Evolutionary conservation across 2,797 vertebrate species (phyloP), one percentile per base, ranked within the genome.

Genomic region (Paratrypauchen microcephalus): DNA sequence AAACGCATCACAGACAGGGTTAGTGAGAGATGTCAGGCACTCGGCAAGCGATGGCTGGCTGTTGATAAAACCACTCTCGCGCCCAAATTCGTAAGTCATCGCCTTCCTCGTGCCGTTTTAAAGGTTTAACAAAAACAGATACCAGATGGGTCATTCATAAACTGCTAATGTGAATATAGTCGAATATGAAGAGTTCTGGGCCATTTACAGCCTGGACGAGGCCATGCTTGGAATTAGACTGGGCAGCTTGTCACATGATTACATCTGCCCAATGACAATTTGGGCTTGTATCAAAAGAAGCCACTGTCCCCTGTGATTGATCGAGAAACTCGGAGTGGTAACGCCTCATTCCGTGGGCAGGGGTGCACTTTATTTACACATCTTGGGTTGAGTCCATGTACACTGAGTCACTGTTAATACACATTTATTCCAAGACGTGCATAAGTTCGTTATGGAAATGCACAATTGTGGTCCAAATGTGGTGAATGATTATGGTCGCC

Each of bases 11-110:
- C 95, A 96, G 96, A 99, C 97, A 97, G 97, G 97, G 97, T 36
- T 60, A n/a, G 97, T 96, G 95, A 99, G 98, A 96, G 97, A 98
- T 96, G 98, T 98, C 97, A 99, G 96, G 95, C 98, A 99, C 97
- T 99, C 98, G 95, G 98, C 98, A 94, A 99, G 97, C 96, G 98
- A 98, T 95, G 98, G 98, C 97, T 97, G 98, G 95, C 98, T 99
- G 97, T 99, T 99, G 97, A 99, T 99, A 98, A 99, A 99, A 95
- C 98, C 98, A 94, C 96, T 99, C 96, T 99, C 98, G 96, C 97
- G 96, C 96, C 98, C 97, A 95, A 98, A 99, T 97, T 98, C 97
- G 98, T 97, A 99, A 99, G 99, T 99, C 98, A 99, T 99, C 96
- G 97, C 98, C 97, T 60, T 32, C 58, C 61, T 88, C 94, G 91